Conservation (phyloP, 2,797 vertebrate genomes). For the Pseudochirops corinnae region DNA sequence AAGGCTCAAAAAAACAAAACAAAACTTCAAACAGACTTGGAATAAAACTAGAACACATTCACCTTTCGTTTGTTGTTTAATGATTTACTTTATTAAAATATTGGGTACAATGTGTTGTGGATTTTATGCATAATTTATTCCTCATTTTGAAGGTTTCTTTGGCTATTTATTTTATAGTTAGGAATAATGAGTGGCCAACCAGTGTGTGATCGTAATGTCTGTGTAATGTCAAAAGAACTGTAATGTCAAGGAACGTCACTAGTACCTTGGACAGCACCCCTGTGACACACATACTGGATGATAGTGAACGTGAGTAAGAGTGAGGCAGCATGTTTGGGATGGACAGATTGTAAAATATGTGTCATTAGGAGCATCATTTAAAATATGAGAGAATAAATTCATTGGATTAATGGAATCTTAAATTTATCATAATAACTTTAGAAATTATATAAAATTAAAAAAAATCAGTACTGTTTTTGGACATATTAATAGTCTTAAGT, state of each 20-base stretch:
- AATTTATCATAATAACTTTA: neutral
- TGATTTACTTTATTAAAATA: neutral
- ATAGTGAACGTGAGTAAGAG: neutral
- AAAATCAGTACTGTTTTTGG: slow-evolving; percentile 13
- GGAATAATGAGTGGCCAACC: neutral
- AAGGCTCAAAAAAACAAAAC: neutral
- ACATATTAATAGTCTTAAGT: slow-evolving; percentile 34
- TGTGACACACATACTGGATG: neutral
- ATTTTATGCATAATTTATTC: neutral
- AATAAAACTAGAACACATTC: neutral
- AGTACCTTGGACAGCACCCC: neutral
- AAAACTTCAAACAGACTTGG: neutral
- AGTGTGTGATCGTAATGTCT: neutral
- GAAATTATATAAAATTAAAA: neutral
- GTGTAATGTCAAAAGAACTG: neutral
- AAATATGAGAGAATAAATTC: neutral
- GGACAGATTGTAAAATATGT: neutral
- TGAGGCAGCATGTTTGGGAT: neutral
- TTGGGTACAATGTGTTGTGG: neutral
- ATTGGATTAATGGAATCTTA: neutral
- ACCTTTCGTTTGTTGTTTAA: neutral
- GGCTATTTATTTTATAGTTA: neutral
- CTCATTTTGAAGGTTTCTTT: neutral
- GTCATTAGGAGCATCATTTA: neutral
- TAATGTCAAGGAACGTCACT: neutral